phyloP scores from a whole-genome alignment of 1,140 invertebrate genomes.

The Anastrepha obliqua region DNA sequence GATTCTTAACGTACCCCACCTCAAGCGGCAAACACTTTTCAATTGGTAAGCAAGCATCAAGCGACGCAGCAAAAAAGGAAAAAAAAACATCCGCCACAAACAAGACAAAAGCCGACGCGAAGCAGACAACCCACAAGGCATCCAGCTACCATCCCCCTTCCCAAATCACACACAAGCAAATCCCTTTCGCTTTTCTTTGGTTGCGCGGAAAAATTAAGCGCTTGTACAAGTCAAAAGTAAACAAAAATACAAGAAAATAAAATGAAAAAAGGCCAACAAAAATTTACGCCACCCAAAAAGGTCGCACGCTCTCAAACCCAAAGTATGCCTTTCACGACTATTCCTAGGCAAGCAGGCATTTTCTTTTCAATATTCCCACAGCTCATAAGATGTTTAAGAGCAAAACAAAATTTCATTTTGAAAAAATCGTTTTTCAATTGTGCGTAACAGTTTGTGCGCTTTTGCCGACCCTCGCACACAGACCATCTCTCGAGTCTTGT shows the following conservation, averaged over 20 bases:
- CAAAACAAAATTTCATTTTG: neutral
- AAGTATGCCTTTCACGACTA: neutral
- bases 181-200: constrained; percentile 24
- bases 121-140: constrained; percentile 32
- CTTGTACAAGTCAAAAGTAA: constrained; percentile 48
- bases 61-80: neutral
- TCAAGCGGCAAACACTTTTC: constrained; percentile 5
- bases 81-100: neutral
- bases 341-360: neutral
- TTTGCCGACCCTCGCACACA: neutral
- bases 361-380: constrained; percentile 30
- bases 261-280: constrained; percentile 20
- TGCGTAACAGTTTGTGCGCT: constrained; percentile 10
- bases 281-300: constrained; percentile 7
- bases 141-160: neutral
- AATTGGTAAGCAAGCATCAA: neutral
- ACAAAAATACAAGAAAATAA: constrained; percentile 37
- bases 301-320: neutral
- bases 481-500: neutral
- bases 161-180: neutral
- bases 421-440: constrained; percentile 52
- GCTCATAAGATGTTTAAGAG: neutral
- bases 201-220: constrained; percentile 47
- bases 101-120: neutral
- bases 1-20: neutral